Conservation (phyloP, 2,888 invertebrate genomes). For the Morpho achilles region DNA sequence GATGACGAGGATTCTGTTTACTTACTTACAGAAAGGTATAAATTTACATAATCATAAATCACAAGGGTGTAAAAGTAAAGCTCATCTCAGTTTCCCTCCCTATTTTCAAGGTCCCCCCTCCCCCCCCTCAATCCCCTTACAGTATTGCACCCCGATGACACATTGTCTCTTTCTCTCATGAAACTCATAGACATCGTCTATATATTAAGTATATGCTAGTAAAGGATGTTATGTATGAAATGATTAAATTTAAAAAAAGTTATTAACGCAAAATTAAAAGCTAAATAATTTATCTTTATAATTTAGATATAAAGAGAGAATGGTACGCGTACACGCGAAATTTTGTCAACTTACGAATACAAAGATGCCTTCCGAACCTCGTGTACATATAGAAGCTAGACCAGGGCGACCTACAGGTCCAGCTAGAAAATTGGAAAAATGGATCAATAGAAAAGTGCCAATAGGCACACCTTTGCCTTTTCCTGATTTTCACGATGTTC, state of each 20-base stretch:
- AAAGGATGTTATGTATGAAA: too few relatives aligned
- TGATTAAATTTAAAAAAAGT: too few relatives aligned
- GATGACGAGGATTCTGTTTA: constrained; percentile 87
- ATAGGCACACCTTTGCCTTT: constrained; percentile 62
- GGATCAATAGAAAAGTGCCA: constrained; percentile 65
- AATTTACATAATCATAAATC: too few relatives aligned
- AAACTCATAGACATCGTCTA: too few relatives aligned
- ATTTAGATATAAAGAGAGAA: constrained; percentile 67
- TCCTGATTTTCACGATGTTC: constrained; percentile 79
- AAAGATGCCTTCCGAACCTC: constrained; percentile 67
- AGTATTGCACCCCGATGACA: too few relatives aligned
- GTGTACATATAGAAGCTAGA: constrained; percentile 53
- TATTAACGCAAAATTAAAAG: too few relatives aligned
- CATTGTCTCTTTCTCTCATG: too few relatives aligned
- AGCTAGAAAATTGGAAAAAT: constrained; percentile 59
- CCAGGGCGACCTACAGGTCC: constrained; percentile 60
- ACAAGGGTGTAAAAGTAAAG: too few relatives aligned
- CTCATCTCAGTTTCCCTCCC: too few relatives aligned
- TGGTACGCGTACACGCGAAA: constrained; percentile 75
- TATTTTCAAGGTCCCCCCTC: too few relatives aligned
- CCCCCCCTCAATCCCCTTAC: too few relatives aligned
- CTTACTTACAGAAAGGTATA: constrained; percentile 82
- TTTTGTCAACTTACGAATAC: constrained; percentile 82
- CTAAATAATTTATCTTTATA: not conserved
- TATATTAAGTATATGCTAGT: too few relatives aligned